Percentiles rank a stretch among this genome's conserved stretches.
Evolutionary conservation across 2,797 vertebrate genomes (phyloP).

Genomic region (Dendrocincla tyrannina): DNA sequence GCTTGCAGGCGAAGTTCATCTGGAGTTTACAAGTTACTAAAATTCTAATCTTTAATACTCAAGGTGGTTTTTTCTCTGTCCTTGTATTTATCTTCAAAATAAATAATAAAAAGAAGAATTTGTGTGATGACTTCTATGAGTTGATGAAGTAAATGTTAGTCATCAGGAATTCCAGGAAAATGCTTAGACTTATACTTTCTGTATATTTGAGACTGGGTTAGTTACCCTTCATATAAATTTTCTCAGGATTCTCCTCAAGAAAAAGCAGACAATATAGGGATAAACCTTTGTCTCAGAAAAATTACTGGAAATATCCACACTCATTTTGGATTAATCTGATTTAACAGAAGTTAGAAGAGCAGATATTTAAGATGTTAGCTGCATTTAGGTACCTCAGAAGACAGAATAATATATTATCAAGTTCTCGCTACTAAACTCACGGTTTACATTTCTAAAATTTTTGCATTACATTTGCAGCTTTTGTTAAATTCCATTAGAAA

Average conservation of each 20-base stretch:
- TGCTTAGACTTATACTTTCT: background rate
- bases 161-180: background rate
- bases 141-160: background rate
- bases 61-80: background rate
- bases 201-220: background rate
- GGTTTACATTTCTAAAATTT: background rate
- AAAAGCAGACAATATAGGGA: background rate
- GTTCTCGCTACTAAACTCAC: background rate
- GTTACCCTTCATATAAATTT: background rate
- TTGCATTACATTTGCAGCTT: background rate
- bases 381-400: background rate
- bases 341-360: background rate
- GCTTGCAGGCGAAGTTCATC: background rate
- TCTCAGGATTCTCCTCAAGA: background rate
- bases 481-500: background rate
- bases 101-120: background rate
- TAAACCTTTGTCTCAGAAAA: background rate
- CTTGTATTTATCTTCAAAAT: background rate
- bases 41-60: background rate
- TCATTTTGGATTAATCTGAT: background rate
- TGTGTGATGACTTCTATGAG: background rate
- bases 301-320: background rate
- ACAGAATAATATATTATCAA: background rate
- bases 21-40: background rate
- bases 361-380: background rate